Evolutionary conservation across 2,888 invertebrate species (phyloP), one percentile per base, ranked within the genome.

Genomic region (Anoplius nigerrimus): DNA sequence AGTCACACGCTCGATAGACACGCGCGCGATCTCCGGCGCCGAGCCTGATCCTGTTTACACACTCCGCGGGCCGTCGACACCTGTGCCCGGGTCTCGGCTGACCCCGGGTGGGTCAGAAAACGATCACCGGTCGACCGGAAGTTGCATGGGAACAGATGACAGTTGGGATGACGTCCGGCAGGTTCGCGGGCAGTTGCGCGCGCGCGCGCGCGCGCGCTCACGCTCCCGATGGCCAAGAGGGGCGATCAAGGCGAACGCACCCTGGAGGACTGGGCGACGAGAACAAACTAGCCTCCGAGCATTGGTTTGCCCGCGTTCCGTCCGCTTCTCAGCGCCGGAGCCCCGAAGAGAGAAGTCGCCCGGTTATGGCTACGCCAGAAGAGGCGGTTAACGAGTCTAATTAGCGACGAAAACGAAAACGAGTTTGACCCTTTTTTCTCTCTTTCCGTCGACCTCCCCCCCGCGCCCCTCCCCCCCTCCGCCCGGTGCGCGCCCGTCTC

Each of bases 371-470:
- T 84, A 85, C 76, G 83, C 82, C 76, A 81, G 82, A 79, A 82
- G 82, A 81, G 86, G 82, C 87, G 84, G 87, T 87, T 88, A 88
- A 88, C 87, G 88, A 88, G 87, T 87, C 88, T 89, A 89, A 89
- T 89, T 89, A 89, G 89, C 88, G 87, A 89, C 88, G 87, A 89
- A 89, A 89, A 88, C 88, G 87, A 89, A 88, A 89, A 89, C 89
- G 86, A 88, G 89, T 89, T 89, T 88, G 80, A 82, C 84, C 82
- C 82, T 85, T 87, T 85, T 85, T 86, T 80, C 80, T 71, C 72
- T 72, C 77, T 73, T 74, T 65, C 72, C 75, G 66, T 62, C 63
- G 34, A 55, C 57, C 11, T 52, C 52, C n/a, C n/a, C n/a, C n/a
- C 67, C 34, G 27, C 60, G 62, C 69, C 53, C 16, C 59, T 62